Evolutionary conservation across 1,140 invertebrate species (phyloP).

Genomic region (Geopemphigus sp.): DNA sequence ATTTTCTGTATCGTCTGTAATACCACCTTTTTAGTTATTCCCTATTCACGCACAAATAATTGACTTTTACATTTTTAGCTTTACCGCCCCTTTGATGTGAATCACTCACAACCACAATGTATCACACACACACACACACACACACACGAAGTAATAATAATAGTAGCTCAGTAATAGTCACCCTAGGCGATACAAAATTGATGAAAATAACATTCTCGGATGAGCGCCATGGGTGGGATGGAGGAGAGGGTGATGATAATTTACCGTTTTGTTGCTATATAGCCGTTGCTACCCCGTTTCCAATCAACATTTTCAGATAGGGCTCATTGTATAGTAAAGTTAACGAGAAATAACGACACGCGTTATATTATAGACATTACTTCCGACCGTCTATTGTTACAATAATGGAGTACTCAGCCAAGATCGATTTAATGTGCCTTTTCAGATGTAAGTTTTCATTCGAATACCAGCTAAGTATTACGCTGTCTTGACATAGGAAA

Average conservation of each 20-base stretch:
- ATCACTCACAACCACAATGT: too few relatives aligned
- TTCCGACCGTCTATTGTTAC: conserved; percentile 17
- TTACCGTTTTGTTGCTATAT: background rate
- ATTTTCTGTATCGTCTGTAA: too few relatives aligned
- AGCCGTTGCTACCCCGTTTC: conserved; percentile 1
- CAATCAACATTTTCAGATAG: conserved; percentile 40
- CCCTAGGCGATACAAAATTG: conserved; percentile 40
- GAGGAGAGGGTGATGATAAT: background rate
- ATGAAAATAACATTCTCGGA: conserved; percentile 29
- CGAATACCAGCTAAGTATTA: background rate
- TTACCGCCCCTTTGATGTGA: background rate
- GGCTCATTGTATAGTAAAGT: background rate
- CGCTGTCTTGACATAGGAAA: conserved; percentile 17
- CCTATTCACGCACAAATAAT: background rate
- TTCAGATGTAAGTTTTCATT: conserved; percentile 23
- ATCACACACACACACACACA: too few relatives aligned
- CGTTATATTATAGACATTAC: conserved; percentile 29
- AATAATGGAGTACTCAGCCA: conserved; percentile 10
- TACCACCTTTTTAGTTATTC: too few relatives aligned
- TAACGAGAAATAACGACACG: conserved; percentile 45
- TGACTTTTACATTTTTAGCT: conserved; percentile 27
- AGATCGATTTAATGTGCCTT: conserved; percentile 24
- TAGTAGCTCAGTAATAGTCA: background rate
- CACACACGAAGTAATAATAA: conserved; percentile 10
- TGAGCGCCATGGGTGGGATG: background rate